These are phyloP conservation scores for Zophobas atratus DNA, from an alignment of 1,140 invertebrate species.

Conservation along the genomic window DNA sequence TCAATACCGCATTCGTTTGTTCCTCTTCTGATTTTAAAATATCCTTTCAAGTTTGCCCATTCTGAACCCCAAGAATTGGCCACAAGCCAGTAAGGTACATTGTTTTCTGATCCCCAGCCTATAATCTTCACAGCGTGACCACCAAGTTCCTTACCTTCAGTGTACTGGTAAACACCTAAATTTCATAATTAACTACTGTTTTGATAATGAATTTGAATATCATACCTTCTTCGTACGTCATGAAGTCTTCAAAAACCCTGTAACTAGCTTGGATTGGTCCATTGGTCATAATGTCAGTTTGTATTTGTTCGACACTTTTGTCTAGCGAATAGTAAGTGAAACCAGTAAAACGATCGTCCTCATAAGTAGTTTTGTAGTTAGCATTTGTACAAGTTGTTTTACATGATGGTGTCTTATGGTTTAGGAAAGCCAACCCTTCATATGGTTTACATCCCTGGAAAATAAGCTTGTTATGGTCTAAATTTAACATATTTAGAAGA, in stretches of 20 bases:
- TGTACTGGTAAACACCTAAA: slow-evolving; percentile 88
- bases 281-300: slow-evolving; percentile 87
- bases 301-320: slow-evolving; percentile 73
- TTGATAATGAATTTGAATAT: neutral
- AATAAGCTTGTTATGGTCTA: neutral
- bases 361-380: neutral
- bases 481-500: neutral
- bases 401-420: neutral
- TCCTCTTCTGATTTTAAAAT: slow-evolving; percentile 90
- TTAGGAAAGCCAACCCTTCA: neutral
- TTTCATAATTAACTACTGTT: neutral
- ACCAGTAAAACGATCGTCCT: neutral
- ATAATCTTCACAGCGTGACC: slow-evolving; percentile 79
- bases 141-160: slow-evolving; percentile 80
- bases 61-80: no score
- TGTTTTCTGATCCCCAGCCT: no score
- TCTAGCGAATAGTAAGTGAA: neutral
- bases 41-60: slow-evolving; percentile 79
- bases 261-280: slow-evolving; percentile 94
- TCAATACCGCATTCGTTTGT: slow-evolving; percentile 91
- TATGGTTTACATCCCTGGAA: slow-evolving; percentile 7
- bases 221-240: slow-evolving; percentile 84
- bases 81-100: no score
- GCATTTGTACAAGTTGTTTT: neutral
- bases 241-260: slow-evolving; percentile 90